Evolutionary conservation across 2,888 invertebrate species (phyloP), one percentile per base, ranked within the genome.

Genomic region (Pegoplata infirma): DNA sequence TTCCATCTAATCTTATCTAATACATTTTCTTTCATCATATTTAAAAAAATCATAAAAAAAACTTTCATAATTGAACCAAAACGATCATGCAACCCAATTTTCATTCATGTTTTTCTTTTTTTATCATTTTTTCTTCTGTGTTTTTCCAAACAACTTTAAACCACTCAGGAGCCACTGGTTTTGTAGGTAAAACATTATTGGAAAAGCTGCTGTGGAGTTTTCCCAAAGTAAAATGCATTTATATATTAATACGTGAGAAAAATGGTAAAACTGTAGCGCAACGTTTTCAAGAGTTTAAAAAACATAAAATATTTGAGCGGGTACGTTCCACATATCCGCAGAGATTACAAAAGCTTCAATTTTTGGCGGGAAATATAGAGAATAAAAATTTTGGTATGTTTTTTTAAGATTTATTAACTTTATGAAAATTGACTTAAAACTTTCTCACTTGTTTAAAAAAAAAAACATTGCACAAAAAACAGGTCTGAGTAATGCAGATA

Each of bases 201-300:
- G 98, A 98, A 90, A 98, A 98, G 88, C 91, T 99, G 8, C 91
- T 98, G 19, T 92, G 98, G 85, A 94, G 95, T 66, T 97, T 97
- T 88, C 93, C 95, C 0, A 93, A 93, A 1, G 91, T 98, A 14
- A 91, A 92, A 44, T 92, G 91, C 8, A 93, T 98, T 66, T 98
- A 95, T 86, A 90, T 97, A 55, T 91, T 98, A 79, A 93, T 98
- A 87, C 91, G 98, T 76, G 91, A 92, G 0, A 95, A 95, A 86
- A 89, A 93, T 76, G 95, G 95, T 0, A 90, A 94, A 67, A 91
- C 91, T 0, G 93, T 94, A 1, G 92, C 94, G 47, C 92, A 94
- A 84, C 91, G 95, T 82, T 92, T 93, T 82, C 92, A 94, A 83
- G 94, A 94, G 81, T 91, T 98, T 36, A 89, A 96, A 12, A 93